phyloP scores from a whole-genome alignment of 2,797 vertebrate genomes.

The Coregonus ussuriensis region DNA sequence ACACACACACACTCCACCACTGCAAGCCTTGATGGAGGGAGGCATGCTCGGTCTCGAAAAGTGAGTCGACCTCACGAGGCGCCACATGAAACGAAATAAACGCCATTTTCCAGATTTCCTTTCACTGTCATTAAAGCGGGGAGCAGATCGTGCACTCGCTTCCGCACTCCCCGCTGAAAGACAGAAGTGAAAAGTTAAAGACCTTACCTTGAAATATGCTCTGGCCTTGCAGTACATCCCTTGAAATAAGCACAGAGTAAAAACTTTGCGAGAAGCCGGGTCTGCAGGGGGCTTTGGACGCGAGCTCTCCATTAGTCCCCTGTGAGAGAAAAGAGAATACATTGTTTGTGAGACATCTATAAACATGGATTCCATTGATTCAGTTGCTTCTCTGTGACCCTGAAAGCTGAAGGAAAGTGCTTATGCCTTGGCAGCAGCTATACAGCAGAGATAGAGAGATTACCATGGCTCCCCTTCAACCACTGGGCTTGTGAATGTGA shows the following conservation, averaged over 20 bases:
- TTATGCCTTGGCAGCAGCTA: neutral
- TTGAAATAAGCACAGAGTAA: conserved; percentile 86
- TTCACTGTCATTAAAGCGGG: conserved; percentile 5
- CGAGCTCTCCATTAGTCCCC: conserved; percentile 81
- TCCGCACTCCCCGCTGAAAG: conserved; percentile 19
- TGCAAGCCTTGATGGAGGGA: neutral
- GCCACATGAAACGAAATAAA: conserved; percentile 12
- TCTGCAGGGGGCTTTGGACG: conserved; percentile 80
- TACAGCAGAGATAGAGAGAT: neutral
- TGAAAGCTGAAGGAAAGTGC: neutral
- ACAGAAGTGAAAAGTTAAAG: conserved; percentile 22
- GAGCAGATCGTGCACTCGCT: conserved; percentile 5
- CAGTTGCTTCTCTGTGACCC: neutral
- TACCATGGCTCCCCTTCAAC: neutral
- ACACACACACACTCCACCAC: neutral
- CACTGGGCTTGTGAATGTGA: neutral
- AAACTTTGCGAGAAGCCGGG: conserved; percentile 91
- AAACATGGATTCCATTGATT: neutral
- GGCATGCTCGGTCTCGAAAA: neutral
- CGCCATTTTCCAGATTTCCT: neutral
- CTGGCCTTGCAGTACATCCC: conserved; percentile 84
- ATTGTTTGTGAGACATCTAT: conserved; percentile 38
- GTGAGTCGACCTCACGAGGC: neutral
- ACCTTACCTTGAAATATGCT: conserved; percentile 89
- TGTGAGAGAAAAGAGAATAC: conserved; percentile 55